Evolutionary conservation across 1,140 invertebrate genomes (phyloP), one percentile per base, ranked within the genome.

Genomic region (Neodiprion lecontei): DNA sequence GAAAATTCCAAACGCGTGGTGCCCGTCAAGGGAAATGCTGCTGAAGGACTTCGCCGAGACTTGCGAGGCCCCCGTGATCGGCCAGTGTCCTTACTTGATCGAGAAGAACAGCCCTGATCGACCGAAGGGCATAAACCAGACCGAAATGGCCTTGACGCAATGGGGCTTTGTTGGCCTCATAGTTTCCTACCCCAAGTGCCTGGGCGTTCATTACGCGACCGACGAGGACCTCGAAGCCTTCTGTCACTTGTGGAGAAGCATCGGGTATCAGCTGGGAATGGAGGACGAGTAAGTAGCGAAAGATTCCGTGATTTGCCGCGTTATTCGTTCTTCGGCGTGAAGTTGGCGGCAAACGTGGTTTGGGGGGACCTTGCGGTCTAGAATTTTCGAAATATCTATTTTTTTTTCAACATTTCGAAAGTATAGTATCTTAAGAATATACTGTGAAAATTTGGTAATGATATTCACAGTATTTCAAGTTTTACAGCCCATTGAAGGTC

Each of bases 81-180:
- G 74, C 8, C 83, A 84, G 48, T 82, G 82, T 75, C 81, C 80
- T 48, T 81, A 79, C 61, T 8, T 93, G 0, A 85, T 91, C 17
- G 83, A 83, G 9, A 84, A 88, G 4, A 91, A 94, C 79, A 82
- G 89, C 84, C 7, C 90, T 89, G 0, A 89, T 85, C 74, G 17
- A 70, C 78, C 7, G 84, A 88, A 65, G 86, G 90, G 90, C 1
- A 81, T 90, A 1, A 84, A 84, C 67, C 96, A 98, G 83, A 90
- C 91, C 67, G 95, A 97, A 76, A 91, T 97, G 91, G 91, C 91
- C 0, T 76, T 94, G 1, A 96, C 96, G 0, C 94, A 94, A 80
- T 95, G 94, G 77, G 94, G 93, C 1, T 97, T 97, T 81, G 91
- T 97, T 77, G 95, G 95, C 1, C 90, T 94, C 48, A 85, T 91